phyloP scores from a whole-genome alignment of 2,113 vertebrate species.

The Gymnorhina tibicen region DNA sequence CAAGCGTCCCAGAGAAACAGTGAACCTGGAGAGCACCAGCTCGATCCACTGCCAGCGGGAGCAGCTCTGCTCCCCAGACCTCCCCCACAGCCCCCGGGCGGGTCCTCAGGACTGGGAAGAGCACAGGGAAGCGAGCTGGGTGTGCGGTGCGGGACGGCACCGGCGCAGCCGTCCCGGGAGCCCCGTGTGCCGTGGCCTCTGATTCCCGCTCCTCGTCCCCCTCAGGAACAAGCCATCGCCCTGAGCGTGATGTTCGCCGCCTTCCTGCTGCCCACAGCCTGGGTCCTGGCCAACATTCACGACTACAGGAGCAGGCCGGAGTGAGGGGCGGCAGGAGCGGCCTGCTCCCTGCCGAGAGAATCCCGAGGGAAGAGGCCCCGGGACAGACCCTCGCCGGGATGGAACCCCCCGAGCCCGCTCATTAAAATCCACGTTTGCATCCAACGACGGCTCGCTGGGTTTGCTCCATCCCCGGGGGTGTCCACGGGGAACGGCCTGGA shows the following conservation, averaged over 20 bases:
- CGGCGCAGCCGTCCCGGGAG: accelerated
- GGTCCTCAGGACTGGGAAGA: accelerated
- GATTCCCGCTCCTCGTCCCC: neutral
- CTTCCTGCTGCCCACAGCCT: constrained; percentile 70
- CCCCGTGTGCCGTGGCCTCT: neutral
- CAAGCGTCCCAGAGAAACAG: accelerated
- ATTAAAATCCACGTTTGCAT: neutral
- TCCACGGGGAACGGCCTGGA: accelerated
- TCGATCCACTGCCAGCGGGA: accelerated
- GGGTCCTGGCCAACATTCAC: constrained; percentile 71
- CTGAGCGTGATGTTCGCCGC: neutral
- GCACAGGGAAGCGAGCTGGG: accelerated
- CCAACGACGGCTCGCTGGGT: accelerated
- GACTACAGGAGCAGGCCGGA: constrained; percentile 58
- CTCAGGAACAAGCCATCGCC: constrained; percentile 72
- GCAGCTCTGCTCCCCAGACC: neutral
- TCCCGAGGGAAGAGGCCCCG: neutral
- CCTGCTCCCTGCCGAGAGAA: accelerated
- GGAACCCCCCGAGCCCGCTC: neutral
- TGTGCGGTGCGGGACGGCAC: accelerated
- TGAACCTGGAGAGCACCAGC: neutral
- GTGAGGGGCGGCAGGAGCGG: neutral
- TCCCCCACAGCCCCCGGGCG: accelerated
- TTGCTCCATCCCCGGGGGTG: accelerated
- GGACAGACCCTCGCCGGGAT: accelerated